These are phyloP conservation scores for Plagodis dolabraria DNA, from an alignment of 2,888 invertebrate genomes.

Conservation along the genomic window DNA sequence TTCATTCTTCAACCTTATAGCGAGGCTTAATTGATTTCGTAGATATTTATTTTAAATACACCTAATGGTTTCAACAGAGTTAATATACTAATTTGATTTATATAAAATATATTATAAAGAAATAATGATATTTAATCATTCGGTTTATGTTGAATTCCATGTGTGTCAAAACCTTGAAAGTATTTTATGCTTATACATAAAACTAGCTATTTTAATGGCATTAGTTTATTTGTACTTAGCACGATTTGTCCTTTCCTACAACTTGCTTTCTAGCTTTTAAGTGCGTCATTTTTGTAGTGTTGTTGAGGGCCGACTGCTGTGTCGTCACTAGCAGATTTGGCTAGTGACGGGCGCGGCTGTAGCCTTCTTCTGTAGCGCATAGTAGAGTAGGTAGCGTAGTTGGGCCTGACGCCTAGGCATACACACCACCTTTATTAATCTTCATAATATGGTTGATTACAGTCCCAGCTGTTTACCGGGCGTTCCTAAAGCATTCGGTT, in stretches of 20 bases:
- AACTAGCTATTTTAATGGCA: conserved; percentile 9
- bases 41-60: too few species aligned
- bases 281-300: conserved; percentile 36
- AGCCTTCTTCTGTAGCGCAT: conserved; percentile 28
- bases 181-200: neutral
- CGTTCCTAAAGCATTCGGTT: conserved; percentile 82
- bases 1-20: too few species aligned
- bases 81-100: too few species aligned
- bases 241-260: conserved; percentile 29
- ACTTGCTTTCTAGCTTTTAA: conserved; percentile 44
- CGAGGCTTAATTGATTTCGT: too few species aligned
- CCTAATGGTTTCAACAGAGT: too few species aligned
- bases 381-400: conserved; percentile 51
- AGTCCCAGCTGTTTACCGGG: conserved; percentile 88
- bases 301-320: conserved; percentile 23
- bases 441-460: conserved; percentile 81
- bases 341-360: conserved; percentile 10
- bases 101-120: too few species aligned
- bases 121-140: too few species aligned
- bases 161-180: too few species aligned
- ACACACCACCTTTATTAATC: conserved; percentile 54
- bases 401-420: conserved; percentile 41
- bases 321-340: neutral
- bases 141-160: too few species aligned
- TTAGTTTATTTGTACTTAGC: conserved; percentile 7